A percentile compares a stretch with the other conserved stretches of the same genome.
Evolutionary conservation across 2,888 invertebrate genomes (phyloP).

Genomic region (Idaea dimidiata): DNA sequence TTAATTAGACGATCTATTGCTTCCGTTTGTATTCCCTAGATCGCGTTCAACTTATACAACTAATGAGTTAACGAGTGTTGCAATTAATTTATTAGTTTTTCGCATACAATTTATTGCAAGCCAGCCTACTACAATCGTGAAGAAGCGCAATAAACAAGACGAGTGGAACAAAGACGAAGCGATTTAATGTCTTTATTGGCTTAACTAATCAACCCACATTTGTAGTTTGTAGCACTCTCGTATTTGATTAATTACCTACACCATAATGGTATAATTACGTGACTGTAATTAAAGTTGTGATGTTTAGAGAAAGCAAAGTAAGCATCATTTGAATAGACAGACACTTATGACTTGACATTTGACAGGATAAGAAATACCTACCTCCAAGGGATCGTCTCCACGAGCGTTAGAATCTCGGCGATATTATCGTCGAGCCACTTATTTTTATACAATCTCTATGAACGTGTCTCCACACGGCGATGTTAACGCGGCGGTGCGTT

Average conservation of each 20-base stretch:
- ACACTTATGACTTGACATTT: too few species aligned
- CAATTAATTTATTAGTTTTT: conserved; percentile 26
- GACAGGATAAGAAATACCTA: background rate
- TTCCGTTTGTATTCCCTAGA: conserved; percentile 37
- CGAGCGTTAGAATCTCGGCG: too few species aligned
- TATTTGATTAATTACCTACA: conserved; percentile 28
- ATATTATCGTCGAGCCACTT: too few species aligned
- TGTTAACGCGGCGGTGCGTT: too few species aligned
- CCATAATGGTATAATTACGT: background rate
- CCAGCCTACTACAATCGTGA: background rate
- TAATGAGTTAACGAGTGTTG: background rate
- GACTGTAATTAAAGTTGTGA: background rate
- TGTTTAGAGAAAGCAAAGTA: background rate
- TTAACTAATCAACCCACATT: conserved; percentile 42
- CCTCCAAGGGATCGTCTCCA: too few species aligned
- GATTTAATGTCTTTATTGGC: conserved; percentile 45
- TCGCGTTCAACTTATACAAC: too few species aligned
- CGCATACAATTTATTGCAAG: conserved; percentile 13
- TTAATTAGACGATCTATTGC: conserved; percentile 57
- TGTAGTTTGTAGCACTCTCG: conserved; percentile 27
- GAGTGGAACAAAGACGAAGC: conserved; percentile 23
- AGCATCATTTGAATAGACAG: background rate
- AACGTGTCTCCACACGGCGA: too few species aligned
- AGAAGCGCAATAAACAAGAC: conserved; percentile 2
- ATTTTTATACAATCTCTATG: too few species aligned